Evolutionary conservation across 2,113 vertebrate species (phyloP).

Genomic region (Numida meleagris): DNA sequence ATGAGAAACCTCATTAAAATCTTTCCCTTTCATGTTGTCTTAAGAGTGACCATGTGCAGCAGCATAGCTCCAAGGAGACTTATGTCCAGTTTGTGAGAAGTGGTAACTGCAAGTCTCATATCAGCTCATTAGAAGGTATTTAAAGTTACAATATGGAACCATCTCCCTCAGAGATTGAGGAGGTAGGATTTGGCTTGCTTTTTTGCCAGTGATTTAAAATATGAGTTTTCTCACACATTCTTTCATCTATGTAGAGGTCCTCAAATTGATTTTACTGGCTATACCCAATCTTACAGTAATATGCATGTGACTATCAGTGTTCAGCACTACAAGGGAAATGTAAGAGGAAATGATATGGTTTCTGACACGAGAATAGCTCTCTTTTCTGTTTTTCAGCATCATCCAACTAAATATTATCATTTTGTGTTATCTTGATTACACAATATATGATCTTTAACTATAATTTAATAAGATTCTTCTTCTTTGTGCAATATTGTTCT

Average conservation of each 20-base stretch:
- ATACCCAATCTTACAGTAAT: neutral
- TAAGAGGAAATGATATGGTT: neutral
- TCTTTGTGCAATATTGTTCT: neutral
- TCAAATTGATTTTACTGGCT: neutral
- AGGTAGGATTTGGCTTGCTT: neutral
- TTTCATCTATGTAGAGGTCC: neutral
- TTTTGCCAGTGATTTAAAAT: neutral
- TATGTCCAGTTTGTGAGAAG: neutral
- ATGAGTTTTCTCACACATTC: neutral
- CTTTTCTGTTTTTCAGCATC: neutral
- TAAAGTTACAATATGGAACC: neutral
- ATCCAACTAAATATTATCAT: neutral
- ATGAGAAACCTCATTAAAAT: neutral
- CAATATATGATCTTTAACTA: neutral
- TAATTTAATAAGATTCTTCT: neutral
- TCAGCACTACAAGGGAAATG: neutral
- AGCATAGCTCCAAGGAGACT: neutral
- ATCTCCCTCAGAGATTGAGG: neutral
- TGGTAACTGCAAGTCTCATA: neutral
- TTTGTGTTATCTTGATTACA: neutral
- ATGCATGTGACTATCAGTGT: neutral
- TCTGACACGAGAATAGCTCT: neutral
- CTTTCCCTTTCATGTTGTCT: neutral
- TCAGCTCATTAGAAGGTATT: neutral
- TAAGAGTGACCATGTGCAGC: neutral